Conservation (phyloP, 2,113 vertebrate species). For the Bungarus multicinctus region DNA sequence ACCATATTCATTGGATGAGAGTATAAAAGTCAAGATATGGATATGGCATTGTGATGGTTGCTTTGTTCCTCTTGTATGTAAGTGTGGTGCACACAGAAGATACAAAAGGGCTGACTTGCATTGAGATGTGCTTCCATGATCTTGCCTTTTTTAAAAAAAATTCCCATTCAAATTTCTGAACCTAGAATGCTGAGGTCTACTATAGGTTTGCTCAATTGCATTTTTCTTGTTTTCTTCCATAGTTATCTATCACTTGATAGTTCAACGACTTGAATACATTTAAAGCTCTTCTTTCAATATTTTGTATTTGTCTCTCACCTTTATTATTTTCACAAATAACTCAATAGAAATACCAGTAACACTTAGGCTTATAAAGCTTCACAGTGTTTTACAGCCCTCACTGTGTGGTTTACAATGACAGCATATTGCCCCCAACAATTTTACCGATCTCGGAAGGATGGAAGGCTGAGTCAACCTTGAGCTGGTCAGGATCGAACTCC, state of each 20-base stretch:
- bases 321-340: neutral
- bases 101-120: neutral
- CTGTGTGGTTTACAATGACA: neutral
- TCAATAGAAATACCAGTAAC: neutral
- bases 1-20: neutral
- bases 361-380: neutral
- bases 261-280: neutral
- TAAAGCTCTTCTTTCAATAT: neutral
- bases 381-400: too few relatives aligned
- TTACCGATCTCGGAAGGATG: neutral
- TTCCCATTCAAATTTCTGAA: neutral
- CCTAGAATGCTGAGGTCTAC: neutral
- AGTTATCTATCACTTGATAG: neutral
- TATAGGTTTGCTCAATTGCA: neutral
- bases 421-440: neutral
- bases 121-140: neutral
- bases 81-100: neutral
- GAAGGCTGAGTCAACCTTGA: neutral
- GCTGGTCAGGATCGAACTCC: neutral
- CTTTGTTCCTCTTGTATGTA: neutral
- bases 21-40: neutral
- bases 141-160: neutral
- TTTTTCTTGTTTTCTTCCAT: neutral
- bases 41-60: neutral
- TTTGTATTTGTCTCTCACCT: neutral